Base-by-base conservation (phyloP, 2,888 invertebrate species). In the Scotopteryx bipunctaria region DNA sequence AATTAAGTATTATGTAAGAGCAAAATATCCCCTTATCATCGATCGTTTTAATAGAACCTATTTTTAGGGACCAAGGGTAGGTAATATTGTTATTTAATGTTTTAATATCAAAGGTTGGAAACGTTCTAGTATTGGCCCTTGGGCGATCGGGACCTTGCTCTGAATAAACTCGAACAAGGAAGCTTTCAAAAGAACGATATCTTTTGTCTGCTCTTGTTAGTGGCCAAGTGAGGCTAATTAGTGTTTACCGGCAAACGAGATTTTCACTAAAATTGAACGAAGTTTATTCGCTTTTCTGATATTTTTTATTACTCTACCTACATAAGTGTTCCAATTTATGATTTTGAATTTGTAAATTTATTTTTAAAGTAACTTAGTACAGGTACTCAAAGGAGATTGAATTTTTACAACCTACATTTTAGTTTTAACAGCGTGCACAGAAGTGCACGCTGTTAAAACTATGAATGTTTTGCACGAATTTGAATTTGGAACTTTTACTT, bases 61-160 rank as follows among this genome's bases (percentile, higher is more conserved):
- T 9, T 27, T 27, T 25, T 11, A 8, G 15, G 16, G 27, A 27
- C 16, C 27, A 40, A 40, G 14, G 37, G 9, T 17, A 27, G 4
- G 14, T 25, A 6, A 40, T 3, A 5, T 27, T 27, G 27, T 9
- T 16, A 38, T 9, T 6, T 9, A 15, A 38, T 38, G 38, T 38
- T 38, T 38, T 38, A 38, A 27, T 25, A 16, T 38, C 27, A 40
- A 40, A 40, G 23, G 15, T 15, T 23, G 21, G 14, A 5, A 35
- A 43, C 11, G 16, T 25, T 25, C 19, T 9, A n/a, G 25, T 23
- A 23, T 25, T 9, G 3, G 9, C 27, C 32, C 40, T 23, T 33
- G n/a, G 16, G 43, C 32, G n/a, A n/a, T n/a, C 33, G 6, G 9
- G 5, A 32, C 6, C 23, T 19, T 21, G 11, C 8, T 9, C 9